Evolutionary conservation across 2,797 vertebrate species (phyloP).

Genomic region (Peromyscus nudipes): DNA sequence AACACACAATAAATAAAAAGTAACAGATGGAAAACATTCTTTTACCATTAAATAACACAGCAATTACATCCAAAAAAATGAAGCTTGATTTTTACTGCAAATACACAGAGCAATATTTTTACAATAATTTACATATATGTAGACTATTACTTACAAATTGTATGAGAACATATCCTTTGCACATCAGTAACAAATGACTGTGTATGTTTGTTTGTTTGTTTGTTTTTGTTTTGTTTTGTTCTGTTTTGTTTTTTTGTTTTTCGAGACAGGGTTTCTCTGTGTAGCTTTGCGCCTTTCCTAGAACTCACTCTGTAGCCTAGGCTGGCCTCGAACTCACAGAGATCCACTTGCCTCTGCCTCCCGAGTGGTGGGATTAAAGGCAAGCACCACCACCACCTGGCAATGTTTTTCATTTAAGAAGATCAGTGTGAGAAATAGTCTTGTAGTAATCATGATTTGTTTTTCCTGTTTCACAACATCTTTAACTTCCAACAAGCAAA

Average conservation of each 20-base stretch:
- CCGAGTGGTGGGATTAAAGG: too few species aligned
- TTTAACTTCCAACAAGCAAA: background rate
- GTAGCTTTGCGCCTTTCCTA: too few species aligned
- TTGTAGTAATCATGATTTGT: background rate
- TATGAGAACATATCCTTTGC: background rate
- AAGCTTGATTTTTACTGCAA: background rate
- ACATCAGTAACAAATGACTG: background rate
- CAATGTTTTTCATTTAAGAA: slow-evolving; percentile 18
- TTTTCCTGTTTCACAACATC: background rate
- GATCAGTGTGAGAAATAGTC: background rate
- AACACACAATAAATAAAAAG: background rate
- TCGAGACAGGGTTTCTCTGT: too few species aligned
- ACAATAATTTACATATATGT: slow-evolving; percentile 20
- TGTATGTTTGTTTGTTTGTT: background rate
- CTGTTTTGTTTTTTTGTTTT: too few species aligned
- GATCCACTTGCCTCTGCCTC: too few species aligned
- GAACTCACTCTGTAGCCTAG: too few species aligned
- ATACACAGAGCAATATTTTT: background rate
- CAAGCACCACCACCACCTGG: too few species aligned
- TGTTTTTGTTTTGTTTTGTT: too few species aligned
- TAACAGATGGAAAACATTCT: background rate
- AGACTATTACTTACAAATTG: background rate
- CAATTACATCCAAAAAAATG: background rate
- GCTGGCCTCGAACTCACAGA: too few species aligned
- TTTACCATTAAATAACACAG: background rate